Base-by-base conservation (phyloP, 1,140 invertebrate species). In the Venturia canescens region DNA sequence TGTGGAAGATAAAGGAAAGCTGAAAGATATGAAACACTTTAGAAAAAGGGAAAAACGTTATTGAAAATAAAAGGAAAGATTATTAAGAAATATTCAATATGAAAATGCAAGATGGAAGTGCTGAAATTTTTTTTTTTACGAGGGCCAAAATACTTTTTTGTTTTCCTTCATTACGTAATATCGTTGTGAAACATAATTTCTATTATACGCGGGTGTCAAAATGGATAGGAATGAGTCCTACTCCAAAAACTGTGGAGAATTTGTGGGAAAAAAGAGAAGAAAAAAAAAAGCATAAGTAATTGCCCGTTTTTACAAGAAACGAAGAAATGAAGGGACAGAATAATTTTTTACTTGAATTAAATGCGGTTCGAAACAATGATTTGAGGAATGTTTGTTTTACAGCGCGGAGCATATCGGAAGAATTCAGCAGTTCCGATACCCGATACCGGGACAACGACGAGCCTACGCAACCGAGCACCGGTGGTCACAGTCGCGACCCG, bases 401-500 rank as follows among this genome's bases (percentile, higher is more conserved):
- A 97, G 96, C 96, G 84, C 94, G 96, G 85, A 97, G 96, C 92
- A 96, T 96, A 91, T 97, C 96, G 80, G 96, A 97, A 89, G 96
- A 97, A 87, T 96, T 97, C 86, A 96, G 95, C 87, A 96, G 95
- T 88, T 95, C 94, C 48, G 96, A 96, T 84, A 93, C 94, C 74
- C 93, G 94, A 80, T 94, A 93, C 86, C 94, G 94, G 84, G 94
- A 95, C 84, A 93, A 93, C 83, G 95, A 95, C 67, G 94, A 95
- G 69, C 86, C 90, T 78, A 85, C 88, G 78, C 93, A 93, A 86
- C 85, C 90, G 80, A 86, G 85, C 50, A 70, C 80, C 48, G 70
- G 72, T 63, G 70, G 72, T 78, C 87, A 89, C 71, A 77, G 86
- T 70, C 89, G 87, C 75, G 91, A 91, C 86, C 87, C 89, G 5